These are phyloP conservation scores for Cyclopterus lumpus DNA, from an alignment of 2,797 vertebrate genomes.

Conservation along the genomic window DNA sequence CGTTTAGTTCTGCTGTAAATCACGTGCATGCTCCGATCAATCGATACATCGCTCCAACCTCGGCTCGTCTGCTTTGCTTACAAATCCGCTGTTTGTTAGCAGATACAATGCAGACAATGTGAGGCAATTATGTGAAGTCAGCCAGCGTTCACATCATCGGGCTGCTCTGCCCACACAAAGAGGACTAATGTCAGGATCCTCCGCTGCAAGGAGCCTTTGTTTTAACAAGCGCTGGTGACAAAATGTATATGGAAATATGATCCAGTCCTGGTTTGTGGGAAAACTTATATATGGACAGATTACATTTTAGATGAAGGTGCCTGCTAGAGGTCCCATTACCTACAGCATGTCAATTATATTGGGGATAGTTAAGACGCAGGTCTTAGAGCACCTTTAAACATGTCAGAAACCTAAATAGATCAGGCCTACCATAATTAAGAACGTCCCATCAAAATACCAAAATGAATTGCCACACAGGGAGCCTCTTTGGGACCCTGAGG, in stretches of 20 bases:
- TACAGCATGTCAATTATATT: background rate
- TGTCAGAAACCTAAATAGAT: background rate
- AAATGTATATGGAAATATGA: conserved; percentile 22
- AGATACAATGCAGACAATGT: conserved; percentile 40
- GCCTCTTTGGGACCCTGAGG: background rate
- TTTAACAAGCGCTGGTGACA: conserved; percentile 34
- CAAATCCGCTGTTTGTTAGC: conserved; percentile 23
- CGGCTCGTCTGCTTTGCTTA: conserved; percentile 2
- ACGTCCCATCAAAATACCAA: background rate
- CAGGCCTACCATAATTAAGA: background rate
- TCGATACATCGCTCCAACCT: conserved; percentile 34
- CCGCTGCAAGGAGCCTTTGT: conserved; percentile 46
- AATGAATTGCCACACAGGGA: background rate
- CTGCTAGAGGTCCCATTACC: conserved; percentile 27
- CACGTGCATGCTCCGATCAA: conserved; percentile 16
- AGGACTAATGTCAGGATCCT: conserved; percentile 24
- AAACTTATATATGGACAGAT: conserved; percentile 5
- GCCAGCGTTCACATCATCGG: conserved; percentile 42
- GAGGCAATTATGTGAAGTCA: conserved; percentile 50
- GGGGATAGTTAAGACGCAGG: background rate
- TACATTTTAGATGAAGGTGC: background rate
- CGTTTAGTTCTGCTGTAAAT: conserved; percentile 22
- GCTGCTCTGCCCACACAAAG: conserved; percentile 31
- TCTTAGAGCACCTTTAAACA: background rate
- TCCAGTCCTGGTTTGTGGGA: conserved; percentile 38